phyloP scores from a whole-genome alignment of 2,113 vertebrate species.

The Columbina picui region DNA sequence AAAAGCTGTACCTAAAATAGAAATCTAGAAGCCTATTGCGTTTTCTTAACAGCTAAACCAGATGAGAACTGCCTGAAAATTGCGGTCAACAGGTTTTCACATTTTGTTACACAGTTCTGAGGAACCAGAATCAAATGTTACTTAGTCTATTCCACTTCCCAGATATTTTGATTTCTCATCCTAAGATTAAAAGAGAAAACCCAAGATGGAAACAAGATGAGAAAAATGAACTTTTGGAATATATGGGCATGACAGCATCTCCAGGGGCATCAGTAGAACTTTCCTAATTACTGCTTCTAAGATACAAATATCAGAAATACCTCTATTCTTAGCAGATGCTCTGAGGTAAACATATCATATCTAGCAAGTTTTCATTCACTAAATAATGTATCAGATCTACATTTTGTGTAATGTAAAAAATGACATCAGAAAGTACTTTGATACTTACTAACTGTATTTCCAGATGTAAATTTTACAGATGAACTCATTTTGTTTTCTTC shows the following conservation, averaged over 20 bases:
- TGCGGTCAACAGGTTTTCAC: neutral
- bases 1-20: neutral
- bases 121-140: neutral
- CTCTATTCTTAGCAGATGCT: neutral
- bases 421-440: neutral
- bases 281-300: neutral
- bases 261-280: neutral
- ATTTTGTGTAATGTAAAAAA: neutral
- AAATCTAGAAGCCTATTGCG: neutral
- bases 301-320: neutral
- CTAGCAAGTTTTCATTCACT: neutral
- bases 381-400: neutral
- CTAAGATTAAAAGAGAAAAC: neutral
- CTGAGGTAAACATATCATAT: too few species aligned
- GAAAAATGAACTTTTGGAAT: neutral
- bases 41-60: neutral
- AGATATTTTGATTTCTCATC: neutral
- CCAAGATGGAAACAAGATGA: neutral
- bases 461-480: conserved; percentile 91
- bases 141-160: neutral
- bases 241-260: neutral
- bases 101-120: neutral
- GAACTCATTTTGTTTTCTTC: conserved; percentile 91
- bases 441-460: conserved; percentile 89
- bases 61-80: neutral